These are phyloP conservation scores for Oxyteleia sp. DNA, from an alignment of 2,888 invertebrate species.

Conservation along the genomic window DNA sequence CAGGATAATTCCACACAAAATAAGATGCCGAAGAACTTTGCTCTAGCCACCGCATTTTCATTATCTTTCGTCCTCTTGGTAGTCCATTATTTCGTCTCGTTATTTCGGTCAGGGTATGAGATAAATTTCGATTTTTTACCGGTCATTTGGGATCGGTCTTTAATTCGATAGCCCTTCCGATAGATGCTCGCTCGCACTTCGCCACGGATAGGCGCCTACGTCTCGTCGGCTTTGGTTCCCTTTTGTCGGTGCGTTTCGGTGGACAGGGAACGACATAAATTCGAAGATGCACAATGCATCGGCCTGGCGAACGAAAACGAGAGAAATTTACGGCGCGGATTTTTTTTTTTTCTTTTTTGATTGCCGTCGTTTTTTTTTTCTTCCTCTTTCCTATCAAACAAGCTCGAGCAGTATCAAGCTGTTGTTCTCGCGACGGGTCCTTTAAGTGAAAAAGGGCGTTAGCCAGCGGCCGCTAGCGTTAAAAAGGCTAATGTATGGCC, in stretches of 20 bases:
- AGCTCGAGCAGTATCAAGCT: slow-evolving; percentile 48
- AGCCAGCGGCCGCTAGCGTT: slow-evolving; percentile 37
- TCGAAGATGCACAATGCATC: slow-evolving; percentile 79
- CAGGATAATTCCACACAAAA: neutral
- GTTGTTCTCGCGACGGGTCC: slow-evolving; percentile 52
- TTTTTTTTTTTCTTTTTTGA: slow-evolving; percentile 43
- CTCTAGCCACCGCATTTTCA: neutral
- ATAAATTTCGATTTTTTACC: slow-evolving; percentile 51
- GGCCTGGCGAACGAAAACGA: slow-evolving; percentile 79
- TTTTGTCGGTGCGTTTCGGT: slow-evolving; percentile 75
- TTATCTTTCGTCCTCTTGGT: slow-evolving; percentile 4
- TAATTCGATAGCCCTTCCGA: slow-evolving; percentile 3
- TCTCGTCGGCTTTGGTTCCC: slow-evolving; percentile 38
- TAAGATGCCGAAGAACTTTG: neutral
- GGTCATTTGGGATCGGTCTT: slow-evolving; percentile 31
- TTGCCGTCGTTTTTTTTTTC: too few relatives aligned
- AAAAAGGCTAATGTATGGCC: slow-evolving; percentile 53
- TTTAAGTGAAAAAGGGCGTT: slow-evolving; percentile 69
- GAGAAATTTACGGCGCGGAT: slow-evolving; percentile 75
- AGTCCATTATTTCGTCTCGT: slow-evolving; percentile 26
- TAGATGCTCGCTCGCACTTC: slow-evolving; percentile 53
- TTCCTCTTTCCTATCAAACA: slow-evolving; percentile 63
- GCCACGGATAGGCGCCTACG: slow-evolving; percentile 57
- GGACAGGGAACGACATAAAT: slow-evolving; percentile 82
- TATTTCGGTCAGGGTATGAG: slow-evolving; percentile 24